Base-by-base conservation (phyloP, 2,888 invertebrate species). In the Listrodromus nycthemerus region DNA sequence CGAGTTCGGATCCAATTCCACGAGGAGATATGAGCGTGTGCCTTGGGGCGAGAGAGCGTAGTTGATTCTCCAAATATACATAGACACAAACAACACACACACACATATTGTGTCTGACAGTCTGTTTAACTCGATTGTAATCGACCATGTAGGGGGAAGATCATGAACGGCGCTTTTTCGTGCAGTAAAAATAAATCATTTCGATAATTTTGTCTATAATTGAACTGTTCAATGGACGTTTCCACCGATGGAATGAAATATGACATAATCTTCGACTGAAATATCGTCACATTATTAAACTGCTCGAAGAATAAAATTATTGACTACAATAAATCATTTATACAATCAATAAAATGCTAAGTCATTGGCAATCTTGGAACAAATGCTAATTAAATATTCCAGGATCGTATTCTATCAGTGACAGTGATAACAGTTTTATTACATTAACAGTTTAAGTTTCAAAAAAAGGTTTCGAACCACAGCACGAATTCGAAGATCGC, bases 1-100 rank as follows among this genome's bases (percentile, higher is more conserved):
- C 78, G 84, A 67, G 87, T 50, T 70, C 69, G 67, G 74, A 83
- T 80, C 82, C 52, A 77, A 74, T 82, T 70, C 30, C 76, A 81
- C 70, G 66, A 70, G 61, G 33, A 71, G 76, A 85, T 85, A 83
- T 65, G 79, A 55, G 65, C 63, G 75, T 70, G 45, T 65, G 70
- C 24, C 37, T 55, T 48, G 16, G 16, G 21, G 27, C 48, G 8
- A 63, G 48, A 58, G 74, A 58, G 48, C 58, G 74, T 41, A 45
- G 27, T 58, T 74, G 48, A 27, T 61, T 58, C 66, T 66, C n/a
- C 21, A 71, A 71, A 70, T 61, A 48, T 66, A 66, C 13, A 41
- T 41, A 41, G 10, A 41, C 2, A 41, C 0, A 41, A 1, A 41
- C 13, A 41, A 41, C 2, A 13, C 55, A 48, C 33, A 27, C n/a